Conservation (phyloP, 2,888 invertebrate species). For the Philaethria dido region DNA sequence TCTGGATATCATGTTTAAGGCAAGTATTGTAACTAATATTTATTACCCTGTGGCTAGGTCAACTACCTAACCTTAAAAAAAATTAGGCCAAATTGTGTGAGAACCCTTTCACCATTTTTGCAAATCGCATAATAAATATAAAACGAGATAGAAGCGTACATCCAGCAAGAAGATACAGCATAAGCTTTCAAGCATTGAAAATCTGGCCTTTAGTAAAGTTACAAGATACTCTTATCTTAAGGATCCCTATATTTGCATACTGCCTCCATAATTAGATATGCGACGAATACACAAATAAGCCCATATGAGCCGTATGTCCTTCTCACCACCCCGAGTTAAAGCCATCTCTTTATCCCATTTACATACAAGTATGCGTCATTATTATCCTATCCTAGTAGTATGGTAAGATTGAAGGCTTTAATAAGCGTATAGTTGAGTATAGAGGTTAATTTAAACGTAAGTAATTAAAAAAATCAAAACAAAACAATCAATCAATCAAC, state of each 20-base stretch:
- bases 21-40: too few species aligned
- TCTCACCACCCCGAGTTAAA: constrained; percentile 8
- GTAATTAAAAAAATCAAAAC: neutral
- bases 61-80: too few species aligned
- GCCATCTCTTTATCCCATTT: constrained; percentile 11
- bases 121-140: too few species aligned
- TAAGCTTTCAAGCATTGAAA: neutral
- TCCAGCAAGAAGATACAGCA: neutral
- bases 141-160: too few species aligned
- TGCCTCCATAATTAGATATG: constrained; percentile 30
- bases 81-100: too few species aligned
- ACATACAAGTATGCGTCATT: constrained; percentile 19
- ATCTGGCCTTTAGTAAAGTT: constrained; percentile 15
- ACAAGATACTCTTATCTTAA: constrained; percentile 16
- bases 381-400: constrained; percentile 9
- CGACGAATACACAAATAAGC: constrained; percentile 23
- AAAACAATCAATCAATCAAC: too few species aligned
- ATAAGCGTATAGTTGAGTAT: neutral
- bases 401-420: constrained; percentile 4
- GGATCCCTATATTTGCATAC: constrained; percentile 27
- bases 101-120: too few species aligned
- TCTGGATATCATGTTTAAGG: too few species aligned
- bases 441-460: neutral
- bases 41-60: too few species aligned
- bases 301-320: constrained; percentile 11